Percentiles rank a stretch among this genome's conserved stretches.
Conservation (phyloP, 2,888 invertebrate species). For the Acanthosepion pharaonis region DNA sequence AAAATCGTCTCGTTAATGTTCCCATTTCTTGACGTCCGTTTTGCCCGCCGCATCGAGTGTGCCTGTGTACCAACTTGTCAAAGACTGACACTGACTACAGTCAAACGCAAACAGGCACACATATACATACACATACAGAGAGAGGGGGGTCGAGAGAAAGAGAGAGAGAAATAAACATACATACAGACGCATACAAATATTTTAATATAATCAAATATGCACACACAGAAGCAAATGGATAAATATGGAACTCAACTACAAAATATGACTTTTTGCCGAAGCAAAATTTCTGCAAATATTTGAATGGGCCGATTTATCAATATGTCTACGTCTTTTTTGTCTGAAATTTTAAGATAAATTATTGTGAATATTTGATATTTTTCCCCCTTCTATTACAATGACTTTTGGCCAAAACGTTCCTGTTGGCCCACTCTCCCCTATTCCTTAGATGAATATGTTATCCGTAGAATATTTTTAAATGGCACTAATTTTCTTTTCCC, state of each 20-base stretch:
- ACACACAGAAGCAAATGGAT: not conserved
- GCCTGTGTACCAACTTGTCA: not conserved
- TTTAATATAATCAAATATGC: not conserved
- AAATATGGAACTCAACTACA: not conserved
- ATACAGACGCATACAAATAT: not conserved
- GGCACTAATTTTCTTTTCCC: too few species aligned
- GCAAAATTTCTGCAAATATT: not conserved
- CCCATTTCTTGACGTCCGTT: not conserved
- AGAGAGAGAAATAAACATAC: not conserved
- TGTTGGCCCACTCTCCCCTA: too few species aligned
- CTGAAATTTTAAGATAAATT: not conserved
- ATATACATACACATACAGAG: not conserved
- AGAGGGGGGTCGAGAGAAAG: too few species aligned
- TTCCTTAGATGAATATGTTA: too few species aligned
- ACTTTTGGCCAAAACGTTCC: too few species aligned
- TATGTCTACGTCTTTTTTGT: not conserved
- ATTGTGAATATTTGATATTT: not conserved
- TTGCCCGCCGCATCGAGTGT: not conserved
- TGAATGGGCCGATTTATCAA: not conserved
- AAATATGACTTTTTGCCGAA: not conserved
- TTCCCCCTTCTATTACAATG: too few species aligned
- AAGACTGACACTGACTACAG: not conserved
- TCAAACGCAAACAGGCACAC: not conserved
- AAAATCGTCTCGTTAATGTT: slow-evolving; percentile 4
- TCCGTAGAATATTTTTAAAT: too few species aligned